These are phyloP conservation scores for Seira ritae DNA, from an alignment of 2,888 invertebrate species.

Conservation along the genomic window DNA sequence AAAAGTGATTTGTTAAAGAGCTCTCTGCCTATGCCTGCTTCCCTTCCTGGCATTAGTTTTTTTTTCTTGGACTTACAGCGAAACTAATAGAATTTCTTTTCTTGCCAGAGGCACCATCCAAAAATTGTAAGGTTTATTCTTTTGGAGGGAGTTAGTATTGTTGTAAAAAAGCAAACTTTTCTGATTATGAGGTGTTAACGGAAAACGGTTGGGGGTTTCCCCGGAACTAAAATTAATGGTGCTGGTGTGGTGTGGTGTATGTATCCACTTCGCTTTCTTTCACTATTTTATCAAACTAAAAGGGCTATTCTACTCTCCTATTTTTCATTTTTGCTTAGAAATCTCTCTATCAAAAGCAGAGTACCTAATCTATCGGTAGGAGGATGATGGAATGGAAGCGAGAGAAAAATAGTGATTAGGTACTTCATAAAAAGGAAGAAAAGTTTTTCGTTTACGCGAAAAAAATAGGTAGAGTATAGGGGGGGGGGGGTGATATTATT, in stretches of 20 bases:
- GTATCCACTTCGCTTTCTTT: background rate
- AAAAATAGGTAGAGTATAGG: no score
- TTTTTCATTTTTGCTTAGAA: background rate
- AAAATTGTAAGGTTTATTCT: background rate
- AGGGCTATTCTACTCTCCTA: background rate
- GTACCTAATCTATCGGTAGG: no score
- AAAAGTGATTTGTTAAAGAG: no score
- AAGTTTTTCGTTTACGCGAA: no score
- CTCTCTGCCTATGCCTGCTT: no score
- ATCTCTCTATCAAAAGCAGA: no score
- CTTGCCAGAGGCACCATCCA: background rate
- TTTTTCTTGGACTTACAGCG: background rate
- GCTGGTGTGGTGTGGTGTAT: background rate
- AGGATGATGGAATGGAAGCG: no score
- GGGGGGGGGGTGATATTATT: no score
- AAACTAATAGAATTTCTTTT: background rate
- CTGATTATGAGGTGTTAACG: constrained; percentile 15
- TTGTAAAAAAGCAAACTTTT: background rate
- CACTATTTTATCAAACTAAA: background rate
- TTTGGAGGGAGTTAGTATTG: background rate
- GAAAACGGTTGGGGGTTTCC: constrained; percentile 22
- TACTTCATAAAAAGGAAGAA: no score
- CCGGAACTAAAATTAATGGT: constrained; percentile 20
- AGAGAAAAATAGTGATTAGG: no score
- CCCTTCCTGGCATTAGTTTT: background rate